These are phyloP conservation scores for Parascotia fuliginaria DNA, from an alignment of 2,888 invertebrate species.

Conservation along the genomic window DNA sequence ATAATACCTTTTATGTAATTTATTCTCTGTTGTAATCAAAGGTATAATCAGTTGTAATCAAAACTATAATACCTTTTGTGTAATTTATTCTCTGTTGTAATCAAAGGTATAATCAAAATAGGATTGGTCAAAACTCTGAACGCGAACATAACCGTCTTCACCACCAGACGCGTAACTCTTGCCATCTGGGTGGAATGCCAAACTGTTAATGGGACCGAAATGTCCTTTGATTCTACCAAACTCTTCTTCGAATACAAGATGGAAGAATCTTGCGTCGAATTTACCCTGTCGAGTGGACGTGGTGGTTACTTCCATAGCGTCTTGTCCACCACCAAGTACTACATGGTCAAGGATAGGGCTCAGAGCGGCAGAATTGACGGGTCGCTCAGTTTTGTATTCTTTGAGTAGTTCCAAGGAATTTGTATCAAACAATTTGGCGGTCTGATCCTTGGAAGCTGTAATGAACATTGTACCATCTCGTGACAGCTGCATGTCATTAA, in stretches of 20 bases:
- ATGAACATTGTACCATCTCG: constrained; percentile 98
- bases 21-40: constrained; percentile 91
- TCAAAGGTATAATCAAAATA: constrained; percentile 99
- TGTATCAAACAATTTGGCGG: constrained; percentile 97
- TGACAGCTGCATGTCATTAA: constrained; percentile 98
- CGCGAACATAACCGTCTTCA: constrained; percentile 98
- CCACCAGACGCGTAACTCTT: constrained; percentile 98
- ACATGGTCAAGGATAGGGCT: constrained; percentile 98
- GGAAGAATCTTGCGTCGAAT: constrained; percentile 98
- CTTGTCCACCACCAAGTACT: constrained; percentile 99
- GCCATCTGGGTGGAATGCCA: constrained; percentile 99
- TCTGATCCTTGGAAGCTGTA: constrained; percentile 98
- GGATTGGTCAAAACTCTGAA: constrained; percentile 97
- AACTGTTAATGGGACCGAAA: constrained; percentile 99
- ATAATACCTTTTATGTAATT: constrained; percentile 39
- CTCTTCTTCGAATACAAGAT: constrained; percentile 98
- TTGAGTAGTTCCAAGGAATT: constrained; percentile 94
- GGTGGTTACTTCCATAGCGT: constrained; percentile 99
- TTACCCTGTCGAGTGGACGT: constrained; percentile 97
- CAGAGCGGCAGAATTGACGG: constrained; percentile 98
- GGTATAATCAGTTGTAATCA: constrained; percentile 97
- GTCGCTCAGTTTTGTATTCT: constrained; percentile 98
- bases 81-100: constrained; percentile 85
- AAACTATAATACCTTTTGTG: constrained; percentile 36
- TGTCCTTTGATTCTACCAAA: constrained; percentile 99